phyloP scores from a whole-genome alignment of 2,113 vertebrate genomes.

The Vimba vimba region DNA sequence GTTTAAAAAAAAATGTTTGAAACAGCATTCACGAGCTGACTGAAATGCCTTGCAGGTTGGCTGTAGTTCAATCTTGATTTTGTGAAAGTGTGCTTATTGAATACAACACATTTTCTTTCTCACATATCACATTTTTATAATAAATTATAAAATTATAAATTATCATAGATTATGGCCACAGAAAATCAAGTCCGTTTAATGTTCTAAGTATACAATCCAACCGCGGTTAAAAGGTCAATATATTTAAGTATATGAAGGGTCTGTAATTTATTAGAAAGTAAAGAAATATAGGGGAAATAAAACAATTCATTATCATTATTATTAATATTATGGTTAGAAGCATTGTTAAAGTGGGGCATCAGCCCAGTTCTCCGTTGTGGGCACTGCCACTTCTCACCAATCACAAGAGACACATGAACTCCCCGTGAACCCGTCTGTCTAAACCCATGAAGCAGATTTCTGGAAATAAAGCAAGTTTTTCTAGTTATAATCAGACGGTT shows the following conservation, averaged over 20 bases:
- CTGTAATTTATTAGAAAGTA: not conserved
- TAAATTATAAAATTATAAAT: not conserved
- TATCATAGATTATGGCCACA: not conserved
- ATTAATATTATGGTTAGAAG: not conserved
- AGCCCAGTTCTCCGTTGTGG: slow-evolving; percentile 16
- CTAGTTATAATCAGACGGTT: not conserved
- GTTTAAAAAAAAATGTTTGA: not conserved
- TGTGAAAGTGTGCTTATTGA: not conserved
- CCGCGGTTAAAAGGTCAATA: not conserved
- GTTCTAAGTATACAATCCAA: not conserved
- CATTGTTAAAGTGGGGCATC: not conserved
- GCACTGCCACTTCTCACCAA: slow-evolving; percentile 28
- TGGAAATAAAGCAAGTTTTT: slow-evolving; percentile 20
- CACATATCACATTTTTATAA: not conserved
- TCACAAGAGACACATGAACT: slow-evolving; percentile 45
- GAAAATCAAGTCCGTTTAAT: not conserved
- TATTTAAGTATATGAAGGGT: not conserved
- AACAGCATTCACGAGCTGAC: not conserved
- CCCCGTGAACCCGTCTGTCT: slow-evolving; percentile 35
- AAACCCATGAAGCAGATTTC: slow-evolving; percentile 38
- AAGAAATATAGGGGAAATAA: not conserved
- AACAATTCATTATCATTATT: not conserved
- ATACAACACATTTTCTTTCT: not conserved
- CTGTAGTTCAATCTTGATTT: not conserved
- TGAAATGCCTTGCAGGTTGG: not conserved